Evolutionary conservation across 2,797 vertebrate genomes (phyloP), one percentile per base, ranked within the genome.

Genomic region (Platalea minor): DNA sequence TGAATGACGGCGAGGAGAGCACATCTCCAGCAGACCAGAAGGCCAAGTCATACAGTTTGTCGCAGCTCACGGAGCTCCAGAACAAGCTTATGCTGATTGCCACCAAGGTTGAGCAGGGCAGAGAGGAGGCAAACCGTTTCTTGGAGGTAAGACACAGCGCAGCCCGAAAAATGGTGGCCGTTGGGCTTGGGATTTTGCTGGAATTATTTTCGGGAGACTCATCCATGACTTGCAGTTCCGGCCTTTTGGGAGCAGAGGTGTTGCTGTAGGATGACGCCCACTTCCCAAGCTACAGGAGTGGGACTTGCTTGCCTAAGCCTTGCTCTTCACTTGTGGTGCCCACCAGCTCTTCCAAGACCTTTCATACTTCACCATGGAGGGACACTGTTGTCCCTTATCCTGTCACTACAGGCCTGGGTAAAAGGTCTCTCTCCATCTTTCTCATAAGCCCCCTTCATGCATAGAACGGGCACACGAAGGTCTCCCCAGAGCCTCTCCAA

Each of bases 51-150:
- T 98, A 97, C 95, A 96, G 83, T 73, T 96, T 98, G 2, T 96
- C 98, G 15, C 97, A 98, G 24, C 97, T 98, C 39, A 91, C 97
- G 43, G 98, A 98, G 94, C 96, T 98, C 10, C 98, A 98, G 84
- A 98, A 98, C 96, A 98, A 98, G 74, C 97, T 98, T 51, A 98
- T 98, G 98, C 95, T 98, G 65, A 98, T 98, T 89, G 98, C 98
- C 5, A 98, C 98, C 54, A 98, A 98, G 96, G 97, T 97, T 35
- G 98, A 98, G 51, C 96, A 97, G 13, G 97, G 98, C 82, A 96
- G 96, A 77, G 97, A 98, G 29, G 97, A 98, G 79, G 98, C 98
- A 81, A 98, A 97, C 95, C 94, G 96, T 70, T 98, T 98, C 92
- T 98, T 97, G 31, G 97, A 98, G 98, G 98, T 98, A 57, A 43